Base-by-base conservation (phyloP, 2,888 invertebrate genomes). In the Fragum whitleyi region DNA sequence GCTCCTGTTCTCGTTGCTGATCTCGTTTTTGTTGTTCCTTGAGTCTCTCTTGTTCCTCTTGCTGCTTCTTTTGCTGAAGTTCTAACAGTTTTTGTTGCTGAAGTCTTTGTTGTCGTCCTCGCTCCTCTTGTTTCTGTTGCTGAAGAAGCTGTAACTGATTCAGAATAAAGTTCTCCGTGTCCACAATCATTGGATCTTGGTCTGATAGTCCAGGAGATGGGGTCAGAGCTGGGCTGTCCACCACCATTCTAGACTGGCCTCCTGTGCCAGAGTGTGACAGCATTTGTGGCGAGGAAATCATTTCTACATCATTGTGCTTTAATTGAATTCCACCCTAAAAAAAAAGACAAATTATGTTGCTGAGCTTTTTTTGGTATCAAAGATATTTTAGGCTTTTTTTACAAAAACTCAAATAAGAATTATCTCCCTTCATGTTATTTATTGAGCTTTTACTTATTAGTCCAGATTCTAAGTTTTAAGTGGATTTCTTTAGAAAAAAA, bases 111-210 rank as follows among this genome's bases (percentile, higher is more conserved):
- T 69, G 79, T 29, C 82, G 77, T 26, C 74, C 73, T 53, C 75
- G 71, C 26, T 73, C 69, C 57, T 78, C 76, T 32, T 79, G 76
- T 62, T 79, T 74, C 28, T 83, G 77, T 62, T 83, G 74, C 29
- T 79, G 83, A 16, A 65, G 36, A 21, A 73, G 23, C 51, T 72
- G 86, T 68, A 83, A 55, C 29, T 75, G 77, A 57, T 80, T 83
- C 21, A 84, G 47, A 68, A 84, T 81, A 42, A 80, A 79, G 53
- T 83, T 77, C 42, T 81, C 84, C n/a, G 80, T 77, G n/a, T 84
- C 84, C 11, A 84, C 75, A 21, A 84, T 28, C 81, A 79, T 81
- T 36, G 57, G 72, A 36, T 47, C 76, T 3, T 65, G 65, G 14
- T 80, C 79, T 0, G 65, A 53, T 14, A 55, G 42, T 2, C 74